Evolutionary conservation across 2,797 vertebrate species (phyloP).

Genomic region (Anguilla anguilla): DNA sequence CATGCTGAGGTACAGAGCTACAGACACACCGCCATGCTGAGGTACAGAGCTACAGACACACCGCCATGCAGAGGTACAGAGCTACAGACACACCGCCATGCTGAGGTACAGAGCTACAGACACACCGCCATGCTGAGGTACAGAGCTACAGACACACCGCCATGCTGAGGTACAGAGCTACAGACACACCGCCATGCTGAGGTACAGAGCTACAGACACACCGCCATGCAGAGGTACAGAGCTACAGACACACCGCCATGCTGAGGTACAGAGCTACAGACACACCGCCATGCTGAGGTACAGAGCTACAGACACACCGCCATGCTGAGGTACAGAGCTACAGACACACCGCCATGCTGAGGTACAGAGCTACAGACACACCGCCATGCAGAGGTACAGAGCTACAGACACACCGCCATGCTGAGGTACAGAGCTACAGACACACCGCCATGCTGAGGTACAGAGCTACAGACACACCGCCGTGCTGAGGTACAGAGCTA

Average conservation of each 20-base stretch:
- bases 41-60: background rate
- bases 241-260: too few relatives aligned
- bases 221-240: too few relatives aligned
- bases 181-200: too few relatives aligned
- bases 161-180: background rate
- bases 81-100: background rate
- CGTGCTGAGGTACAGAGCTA: background rate
- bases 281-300: too few relatives aligned
- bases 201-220: background rate
- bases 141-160: background rate
- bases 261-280: too few relatives aligned
- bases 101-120: background rate
- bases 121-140: too few relatives aligned
- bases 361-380: background rate
- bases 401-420: too few relatives aligned
- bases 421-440: too few relatives aligned
- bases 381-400: too few relatives aligned
- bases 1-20: too few relatives aligned
- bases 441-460: too few relatives aligned
- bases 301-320: background rate
- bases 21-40: background rate
- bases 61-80: background rate
- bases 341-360: background rate
- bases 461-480: background rate
- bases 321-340: too few relatives aligned